phyloP scores from a whole-genome alignment of 2,113 vertebrate species.

The Nycticebus coucang region DNA sequence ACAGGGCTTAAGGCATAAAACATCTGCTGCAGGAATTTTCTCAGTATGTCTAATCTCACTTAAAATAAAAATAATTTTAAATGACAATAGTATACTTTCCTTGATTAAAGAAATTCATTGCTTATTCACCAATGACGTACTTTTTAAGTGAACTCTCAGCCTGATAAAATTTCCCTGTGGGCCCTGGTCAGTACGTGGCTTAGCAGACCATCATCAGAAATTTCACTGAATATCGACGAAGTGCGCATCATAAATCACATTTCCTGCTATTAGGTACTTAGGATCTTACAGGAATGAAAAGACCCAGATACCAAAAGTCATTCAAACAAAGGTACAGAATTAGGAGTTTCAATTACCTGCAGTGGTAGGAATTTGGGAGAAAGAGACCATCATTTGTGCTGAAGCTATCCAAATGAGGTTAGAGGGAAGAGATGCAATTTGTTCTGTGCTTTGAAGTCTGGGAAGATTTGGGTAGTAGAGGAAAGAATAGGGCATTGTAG shows the following conservation, averaged over 20 bases:
- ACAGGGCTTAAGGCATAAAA: neutral
- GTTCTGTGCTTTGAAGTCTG: neutral
- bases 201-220: neutral
- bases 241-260: neutral
- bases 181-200: neutral
- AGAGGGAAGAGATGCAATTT: neutral
- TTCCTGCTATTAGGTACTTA: neutral
- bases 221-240: neutral
- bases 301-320: neutral
- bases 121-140: neutral
- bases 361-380: neutral
- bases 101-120: neutral
- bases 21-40: neutral
- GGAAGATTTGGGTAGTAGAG: neutral
- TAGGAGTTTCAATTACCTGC: neutral
- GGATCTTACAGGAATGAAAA: neutral
- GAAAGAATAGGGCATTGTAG: neutral
- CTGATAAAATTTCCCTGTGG: neutral
- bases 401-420: neutral
- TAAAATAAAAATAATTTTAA: neutral
- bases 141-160: neutral
- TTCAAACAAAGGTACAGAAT: neutral
- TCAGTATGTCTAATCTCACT: slow-evolving; percentile 27
- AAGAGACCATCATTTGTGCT: neutral
- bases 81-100: neutral